Conservation (phyloP, 2,888 invertebrate genomes). For the Apamea epomidion region DNA sequence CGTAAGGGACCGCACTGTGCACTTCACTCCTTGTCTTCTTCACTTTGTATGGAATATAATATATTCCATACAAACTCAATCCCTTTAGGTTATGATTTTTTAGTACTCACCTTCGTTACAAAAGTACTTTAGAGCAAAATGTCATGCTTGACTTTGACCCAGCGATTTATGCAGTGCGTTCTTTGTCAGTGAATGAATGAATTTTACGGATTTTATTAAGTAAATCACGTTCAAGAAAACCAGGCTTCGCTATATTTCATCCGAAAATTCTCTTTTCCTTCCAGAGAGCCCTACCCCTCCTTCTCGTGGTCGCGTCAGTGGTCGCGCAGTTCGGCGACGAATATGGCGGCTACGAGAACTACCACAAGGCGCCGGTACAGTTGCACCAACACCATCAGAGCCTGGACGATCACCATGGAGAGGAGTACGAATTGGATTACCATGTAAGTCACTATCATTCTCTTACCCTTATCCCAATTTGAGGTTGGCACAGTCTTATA, state of each 20-base stretch:
- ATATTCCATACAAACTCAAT: neutral
- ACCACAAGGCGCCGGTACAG: constrained; percentile 75
- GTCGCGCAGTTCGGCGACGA: constrained; percentile 82
- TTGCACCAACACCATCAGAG: constrained; percentile 76
- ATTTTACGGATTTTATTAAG: neutral
- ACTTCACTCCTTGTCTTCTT: no score
- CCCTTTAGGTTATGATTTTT: no score
- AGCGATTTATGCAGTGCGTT: neutral
- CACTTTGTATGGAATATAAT: no score
- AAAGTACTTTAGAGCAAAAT: neutral
- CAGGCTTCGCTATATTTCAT: neutral
- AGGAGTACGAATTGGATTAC: constrained; percentile 86
- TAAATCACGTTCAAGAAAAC: neutral
- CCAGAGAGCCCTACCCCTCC: constrained; percentile 76
- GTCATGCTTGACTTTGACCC: neutral
- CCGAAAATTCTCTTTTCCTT: constrained; percentile 33
- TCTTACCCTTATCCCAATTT: no score
- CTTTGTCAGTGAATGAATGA: neutral
- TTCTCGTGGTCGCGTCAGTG: constrained; percentile 74
- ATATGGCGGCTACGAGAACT: constrained; percentile 80
- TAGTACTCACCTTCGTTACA: neutral
- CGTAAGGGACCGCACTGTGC: neutral
- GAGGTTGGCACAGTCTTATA: no score
- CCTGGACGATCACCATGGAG: constrained; percentile 77
- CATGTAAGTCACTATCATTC: constrained; percentile 86